Evolutionary conservation across 2,113 vertebrate genomes (phyloP), one percentile per base, ranked within the genome.

Genomic region (Cottus gobio): DNA sequence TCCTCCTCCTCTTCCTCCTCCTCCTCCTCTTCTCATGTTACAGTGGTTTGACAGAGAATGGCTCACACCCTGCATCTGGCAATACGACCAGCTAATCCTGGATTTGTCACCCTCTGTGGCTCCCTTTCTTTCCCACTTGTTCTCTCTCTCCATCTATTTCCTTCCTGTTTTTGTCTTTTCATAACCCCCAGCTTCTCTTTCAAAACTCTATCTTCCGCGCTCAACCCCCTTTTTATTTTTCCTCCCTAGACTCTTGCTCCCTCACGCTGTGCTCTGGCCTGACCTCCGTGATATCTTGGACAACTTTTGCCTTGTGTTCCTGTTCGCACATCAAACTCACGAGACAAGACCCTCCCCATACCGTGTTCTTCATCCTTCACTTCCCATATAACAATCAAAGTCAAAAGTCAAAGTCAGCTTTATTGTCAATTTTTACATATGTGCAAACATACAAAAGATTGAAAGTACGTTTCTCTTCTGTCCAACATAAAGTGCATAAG

Each of bases 71-170:
- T 65, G 74, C 60, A 61, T 63, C 60, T 71, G 66, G 63, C 73
- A 82, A 70, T 73, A 82, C 83, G 60, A 74, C 78, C 58, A 77
- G 48, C 78, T 87, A 75, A 88, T 91, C 88, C 90, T 75, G 76
- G 86, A 89, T 91, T 85, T 85, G 85, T 87, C 85, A 87, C 58
- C 60, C 86, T 87, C 71, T 65, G 30, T 16, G 8, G 24, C 62
- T 67, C 66, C 50, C 8, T 60, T 69, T 65, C 71, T 65, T 56
- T 54, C 62, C 12, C n/a, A 58, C n/a, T 3, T 70, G 63, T 66
- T 63, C 22, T 46, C 30, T 61, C 30, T 10, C 36, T 56, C 50
- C 26, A 61, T 58, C 30, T 8, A 9, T 71, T 73, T 71, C 66
- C 56, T 44, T 58, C 42, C 34, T n/a, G 0, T 73, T 64, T 62